Evolutionary conservation across 2,888 invertebrate genomes (phyloP), one percentile per base, ranked within the genome.

Genomic region (Caenorhabditis angaria): DNA sequence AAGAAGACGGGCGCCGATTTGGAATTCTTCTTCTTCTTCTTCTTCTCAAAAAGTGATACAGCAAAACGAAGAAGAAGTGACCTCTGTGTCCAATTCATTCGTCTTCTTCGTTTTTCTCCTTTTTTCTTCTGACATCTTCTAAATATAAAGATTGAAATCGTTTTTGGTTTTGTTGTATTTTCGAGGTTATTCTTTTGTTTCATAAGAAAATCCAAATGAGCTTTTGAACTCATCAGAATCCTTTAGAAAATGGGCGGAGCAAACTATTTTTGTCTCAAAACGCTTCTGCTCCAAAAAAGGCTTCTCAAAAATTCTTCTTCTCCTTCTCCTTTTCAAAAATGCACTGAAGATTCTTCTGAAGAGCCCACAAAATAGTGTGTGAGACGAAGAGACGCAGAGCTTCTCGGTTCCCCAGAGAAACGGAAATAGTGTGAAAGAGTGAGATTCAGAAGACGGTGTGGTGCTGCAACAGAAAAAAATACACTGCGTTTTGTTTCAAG

Each of bases 1-100:
- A 50, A 28, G 41, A 59, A 50, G 48, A 47, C 41, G 25, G 48
- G 22, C 28, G 66, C 61, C 53, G 57, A 54, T 62, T 41, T 10
- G 61, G 61, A 62, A 67, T 68, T 68, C 68, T 62, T 64, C 63
- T 64, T 69, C 64, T 69, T 69, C 63, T 60, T 63, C 56, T 62
- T 67, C 57, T 64, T 14, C 18, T 18, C 14, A 41, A 41, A 32
- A 41, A 41, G 41, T 41, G 41, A 41, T 41, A 41, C 41, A 41
- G 41, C 10, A 41, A 18, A 18, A 18, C 22, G 22, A 20, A 35
- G 35, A 35, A 10, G 50, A 12, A 50, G 22, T 50, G 22, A 20
- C 50, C 24, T 20, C 24, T 50, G 50, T 20, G 22, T 50, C 24
- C 22, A 24, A 24, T 50, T 20, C 50, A 50, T 20, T 50, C 61